These are phyloP conservation scores for Drosophila tani DNA, from an alignment of 1,140 invertebrate species.

Conservation along the genomic window DNA sequence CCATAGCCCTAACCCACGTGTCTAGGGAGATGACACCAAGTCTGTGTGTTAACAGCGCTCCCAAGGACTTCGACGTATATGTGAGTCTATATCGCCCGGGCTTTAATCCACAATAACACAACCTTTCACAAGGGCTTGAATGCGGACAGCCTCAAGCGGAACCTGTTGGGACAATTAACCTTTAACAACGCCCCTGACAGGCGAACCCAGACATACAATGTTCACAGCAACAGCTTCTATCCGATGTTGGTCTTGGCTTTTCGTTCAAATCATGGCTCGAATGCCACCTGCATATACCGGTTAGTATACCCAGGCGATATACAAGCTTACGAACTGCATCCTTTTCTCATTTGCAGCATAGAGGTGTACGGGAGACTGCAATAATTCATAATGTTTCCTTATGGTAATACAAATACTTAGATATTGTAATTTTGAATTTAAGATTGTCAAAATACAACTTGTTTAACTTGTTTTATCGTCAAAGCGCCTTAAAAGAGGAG, in stretches of 20 bases:
- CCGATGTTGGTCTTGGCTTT: constrained; percentile 39
- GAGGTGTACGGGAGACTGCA: constrained; percentile 49
- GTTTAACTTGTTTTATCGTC: no score
- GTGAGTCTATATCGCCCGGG: constrained; percentile 30
- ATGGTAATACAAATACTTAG: no score
- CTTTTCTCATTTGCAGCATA: constrained; percentile 23
- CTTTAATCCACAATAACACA: not conserved
- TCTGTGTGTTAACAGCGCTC: constrained; percentile 56
- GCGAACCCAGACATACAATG: constrained; percentile 48
- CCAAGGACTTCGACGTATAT: constrained; percentile 70
- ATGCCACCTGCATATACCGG: constrained; percentile 66
- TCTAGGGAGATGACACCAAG: constrained; percentile 61
- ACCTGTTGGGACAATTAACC: constrained; percentile 32
- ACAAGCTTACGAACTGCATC: not conserved
- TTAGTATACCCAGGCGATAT: not conserved
- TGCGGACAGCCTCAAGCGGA: not conserved
- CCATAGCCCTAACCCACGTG: constrained; percentile 58
- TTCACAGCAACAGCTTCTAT: not conserved
- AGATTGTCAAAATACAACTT: no score
- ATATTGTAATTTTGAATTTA: not conserved
- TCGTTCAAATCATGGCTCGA: constrained; percentile 56
- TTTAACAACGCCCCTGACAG: constrained; percentile 37
- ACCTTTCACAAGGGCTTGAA: constrained; percentile 29
- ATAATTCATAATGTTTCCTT: not conserved
- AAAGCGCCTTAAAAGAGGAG: no score